Evolutionary conservation across 2,113 vertebrate species (phyloP).

Genomic region (Nipponia nippon): DNA sequence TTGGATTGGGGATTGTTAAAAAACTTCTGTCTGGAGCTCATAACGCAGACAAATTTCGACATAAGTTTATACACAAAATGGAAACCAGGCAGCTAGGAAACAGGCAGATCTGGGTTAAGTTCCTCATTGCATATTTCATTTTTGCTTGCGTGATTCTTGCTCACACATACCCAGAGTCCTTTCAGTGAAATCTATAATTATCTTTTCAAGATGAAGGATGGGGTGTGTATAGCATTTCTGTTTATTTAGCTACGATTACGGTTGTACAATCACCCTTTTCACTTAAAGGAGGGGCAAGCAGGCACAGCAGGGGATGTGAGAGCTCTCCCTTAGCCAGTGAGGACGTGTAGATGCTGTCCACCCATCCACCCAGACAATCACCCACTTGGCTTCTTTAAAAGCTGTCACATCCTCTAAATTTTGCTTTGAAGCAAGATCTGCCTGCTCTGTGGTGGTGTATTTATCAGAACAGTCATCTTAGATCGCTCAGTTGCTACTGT

Average conservation of each 20-base stretch:
- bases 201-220: background rate
- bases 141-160: conserved; percentile 26
- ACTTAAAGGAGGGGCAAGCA: background rate
- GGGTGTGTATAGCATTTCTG: background rate
- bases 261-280: background rate
- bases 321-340: background rate
- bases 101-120: conserved; percentile 9
- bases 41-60: background rate
- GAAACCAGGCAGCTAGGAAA: background rate
- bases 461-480: background rate
- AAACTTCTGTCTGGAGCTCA: background rate
- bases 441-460: background rate
- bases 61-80: background rate
- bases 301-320: background rate
- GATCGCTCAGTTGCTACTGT: background rate
- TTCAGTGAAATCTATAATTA: conserved; percentile 48
- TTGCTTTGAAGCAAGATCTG: background rate
- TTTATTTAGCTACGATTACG: background rate
- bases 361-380: background rate
- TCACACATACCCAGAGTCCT: background rate
- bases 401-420: background rate
- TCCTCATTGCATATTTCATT: background rate
- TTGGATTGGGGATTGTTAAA: background rate
- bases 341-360: background rate
- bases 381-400: background rate